These are phyloP conservation scores for Anser brachyrhynchus DNA, from an alignment of 2,113 vertebrate genomes.

Conservation along the genomic window DNA sequence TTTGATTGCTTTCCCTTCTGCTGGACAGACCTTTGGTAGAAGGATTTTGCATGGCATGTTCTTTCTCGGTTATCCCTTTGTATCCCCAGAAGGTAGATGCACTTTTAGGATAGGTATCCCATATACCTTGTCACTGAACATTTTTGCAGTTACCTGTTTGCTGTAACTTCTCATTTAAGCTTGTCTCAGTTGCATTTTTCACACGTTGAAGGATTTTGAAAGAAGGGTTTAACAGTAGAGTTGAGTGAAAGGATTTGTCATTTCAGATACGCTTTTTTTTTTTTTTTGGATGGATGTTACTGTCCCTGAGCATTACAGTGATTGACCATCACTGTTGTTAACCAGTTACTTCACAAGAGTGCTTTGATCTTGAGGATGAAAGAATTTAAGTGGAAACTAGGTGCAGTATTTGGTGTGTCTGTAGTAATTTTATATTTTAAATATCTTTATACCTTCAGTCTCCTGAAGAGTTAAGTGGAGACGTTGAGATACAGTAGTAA, in stretches of 20 bases:
- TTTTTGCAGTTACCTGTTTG: background rate
- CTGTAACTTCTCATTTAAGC: background rate
- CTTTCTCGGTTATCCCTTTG: background rate
- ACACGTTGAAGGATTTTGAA: background rate
- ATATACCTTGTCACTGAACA: background rate
- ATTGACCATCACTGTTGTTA: background rate
- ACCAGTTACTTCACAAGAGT: background rate
- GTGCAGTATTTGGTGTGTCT: background rate
- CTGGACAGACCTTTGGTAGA: background rate
- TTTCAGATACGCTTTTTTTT: background rate
- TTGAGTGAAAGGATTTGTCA: background rate
- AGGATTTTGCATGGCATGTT: background rate
- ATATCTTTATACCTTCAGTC: fast-evolving
- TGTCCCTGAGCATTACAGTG: background rate
- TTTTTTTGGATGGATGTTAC: background rate
- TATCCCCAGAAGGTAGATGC: background rate
- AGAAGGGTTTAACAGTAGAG: background rate
- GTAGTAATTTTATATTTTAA: background rate
- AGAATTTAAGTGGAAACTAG: background rate
- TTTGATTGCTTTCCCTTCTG: background rate
- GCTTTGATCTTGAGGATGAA: background rate
- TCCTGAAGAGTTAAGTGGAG: background rate
- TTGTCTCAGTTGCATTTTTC: background rate
- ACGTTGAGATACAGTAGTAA: background rate
- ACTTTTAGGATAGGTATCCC: background rate